phyloP scores from a whole-genome alignment of 2,113 vertebrate species.

The Sarotherodon lohbergeri region DNA sequence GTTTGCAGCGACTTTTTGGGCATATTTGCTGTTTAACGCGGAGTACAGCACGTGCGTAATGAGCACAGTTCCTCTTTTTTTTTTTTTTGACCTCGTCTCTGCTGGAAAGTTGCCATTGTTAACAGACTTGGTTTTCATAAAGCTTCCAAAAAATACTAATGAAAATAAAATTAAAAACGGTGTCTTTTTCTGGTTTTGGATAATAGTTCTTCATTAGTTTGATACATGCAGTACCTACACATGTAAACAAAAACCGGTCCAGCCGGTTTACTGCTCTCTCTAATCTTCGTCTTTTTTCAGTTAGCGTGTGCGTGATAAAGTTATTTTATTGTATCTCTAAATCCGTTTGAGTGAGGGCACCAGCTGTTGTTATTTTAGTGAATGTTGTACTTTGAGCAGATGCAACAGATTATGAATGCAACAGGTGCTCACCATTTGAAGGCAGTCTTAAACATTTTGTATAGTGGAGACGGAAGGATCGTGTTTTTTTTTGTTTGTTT shows the following conservation, averaged over 20 bases:
- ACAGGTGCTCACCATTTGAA: constrained; percentile 29
- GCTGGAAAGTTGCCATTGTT: background rate
- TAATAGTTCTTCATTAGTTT: background rate
- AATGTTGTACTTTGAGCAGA: constrained; percentile 30
- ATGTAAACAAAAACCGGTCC: background rate
- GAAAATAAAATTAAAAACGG: background rate
- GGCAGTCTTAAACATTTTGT: background rate
- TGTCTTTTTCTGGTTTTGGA: background rate
- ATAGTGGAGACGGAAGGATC: background rate
- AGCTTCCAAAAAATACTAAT: background rate
- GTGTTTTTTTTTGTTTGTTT: background rate
- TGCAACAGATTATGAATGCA: constrained; percentile 3
- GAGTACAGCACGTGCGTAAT: background rate
- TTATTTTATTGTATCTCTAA: background rate
- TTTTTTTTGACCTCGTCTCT: background rate
- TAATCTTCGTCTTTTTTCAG: background rate
- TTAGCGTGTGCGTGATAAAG: background rate
- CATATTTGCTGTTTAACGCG: background rate
- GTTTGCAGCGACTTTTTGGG: background rate
- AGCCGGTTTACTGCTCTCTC: background rate
- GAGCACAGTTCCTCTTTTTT: background rate
- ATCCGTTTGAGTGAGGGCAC: background rate
- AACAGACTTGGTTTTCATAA: background rate
- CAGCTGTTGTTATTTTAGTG: constrained; percentile 38
- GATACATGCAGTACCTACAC: background rate